Base-by-base conservation (phyloP, 2,797 vertebrate genomes). In the Chelon auratus region DNA sequence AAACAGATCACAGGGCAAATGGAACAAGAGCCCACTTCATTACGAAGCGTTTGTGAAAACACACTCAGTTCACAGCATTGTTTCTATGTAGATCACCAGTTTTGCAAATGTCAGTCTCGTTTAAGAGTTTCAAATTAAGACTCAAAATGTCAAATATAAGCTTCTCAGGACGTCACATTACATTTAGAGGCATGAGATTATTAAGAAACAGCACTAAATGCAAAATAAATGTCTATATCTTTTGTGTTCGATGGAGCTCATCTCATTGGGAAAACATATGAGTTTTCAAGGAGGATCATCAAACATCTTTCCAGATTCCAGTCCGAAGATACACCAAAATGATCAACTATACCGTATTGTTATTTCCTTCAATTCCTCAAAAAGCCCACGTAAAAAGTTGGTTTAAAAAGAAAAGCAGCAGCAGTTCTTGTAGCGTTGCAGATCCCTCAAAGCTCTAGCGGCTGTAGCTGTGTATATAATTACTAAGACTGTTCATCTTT, bases 1-100 rank as follows among this genome's bases (percentile, higher is more conserved):
- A 91, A 89, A 81, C 59, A 43, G 30, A 76, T 81, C 80, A 85
- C 73, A 85, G 91, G 52, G 75, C 52, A 56, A 69, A 63, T 52
- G 65, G 85, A 86, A 89, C 81, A 91, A 91, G 86, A 84, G 78
- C 17, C 73, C 70, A 43, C 62, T 87, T 90, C 75, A 75, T 64
- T 65, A 62, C 18, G 77, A 79, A 36, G 69, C n/a, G 30, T 66
- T 77, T 67, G 57, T 55, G 42, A 63, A 83, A 83, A 66, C 65
- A 37, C 37, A 2, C 57, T 80, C 76, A 45, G 33, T 64, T 67
- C 61, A 36, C 42, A 3, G 47, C 56, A 30, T 74, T 70, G 72
- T 77, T 62, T 61, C 12, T 12, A 43, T 58, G 42, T 36, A 56
- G 33, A 75, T 61, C 45, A 43, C 8, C 43, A 22, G n/a, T 42